Conservation (phyloP, 2,113 vertebrate species). For the Alosa alosa region DNA sequence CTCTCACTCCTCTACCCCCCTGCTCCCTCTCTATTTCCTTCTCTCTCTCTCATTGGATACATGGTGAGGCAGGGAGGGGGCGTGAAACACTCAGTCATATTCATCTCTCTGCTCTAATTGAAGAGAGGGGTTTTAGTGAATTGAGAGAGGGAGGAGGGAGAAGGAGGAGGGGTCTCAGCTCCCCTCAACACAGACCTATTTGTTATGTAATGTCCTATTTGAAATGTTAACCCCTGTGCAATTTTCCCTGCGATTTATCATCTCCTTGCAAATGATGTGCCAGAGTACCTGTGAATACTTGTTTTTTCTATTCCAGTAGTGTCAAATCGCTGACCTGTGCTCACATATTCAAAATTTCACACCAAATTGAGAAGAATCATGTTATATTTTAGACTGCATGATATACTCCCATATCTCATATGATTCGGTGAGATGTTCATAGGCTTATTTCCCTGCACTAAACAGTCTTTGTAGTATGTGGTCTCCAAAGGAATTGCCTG, state of each 20-base stretch:
- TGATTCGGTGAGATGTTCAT: not conserved
- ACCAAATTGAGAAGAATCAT: not conserved
- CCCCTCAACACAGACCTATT: conserved; percentile 35
- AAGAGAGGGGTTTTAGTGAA: conserved; percentile 69
- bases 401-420: not conserved
- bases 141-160: conserved; percentile 61
- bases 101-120: conserved; percentile 63
- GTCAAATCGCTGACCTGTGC: not conserved
- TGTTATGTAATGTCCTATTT: conserved; percentile 40
- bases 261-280: not conserved
- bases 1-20: conserved; percentile 34
- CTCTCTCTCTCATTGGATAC: conserved; percentile 42
- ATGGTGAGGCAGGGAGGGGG: conserved; percentile 38
- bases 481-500: not conserved
- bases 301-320: not conserved
- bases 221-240: conserved; percentile 26
- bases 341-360: not conserved
- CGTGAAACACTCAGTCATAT: conserved; percentile 60
- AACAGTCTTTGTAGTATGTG: not conserved
- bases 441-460: not conserved
- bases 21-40: not conserved
- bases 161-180: conserved; percentile 23
- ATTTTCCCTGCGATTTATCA: conserved; percentile 2
- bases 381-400: not conserved
- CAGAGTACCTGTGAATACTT: not conserved